These are phyloP conservation scores for Pachyramphus minor DNA, from an alignment of 2,113 vertebrate genomes.

Conservation along the genomic window DNA sequence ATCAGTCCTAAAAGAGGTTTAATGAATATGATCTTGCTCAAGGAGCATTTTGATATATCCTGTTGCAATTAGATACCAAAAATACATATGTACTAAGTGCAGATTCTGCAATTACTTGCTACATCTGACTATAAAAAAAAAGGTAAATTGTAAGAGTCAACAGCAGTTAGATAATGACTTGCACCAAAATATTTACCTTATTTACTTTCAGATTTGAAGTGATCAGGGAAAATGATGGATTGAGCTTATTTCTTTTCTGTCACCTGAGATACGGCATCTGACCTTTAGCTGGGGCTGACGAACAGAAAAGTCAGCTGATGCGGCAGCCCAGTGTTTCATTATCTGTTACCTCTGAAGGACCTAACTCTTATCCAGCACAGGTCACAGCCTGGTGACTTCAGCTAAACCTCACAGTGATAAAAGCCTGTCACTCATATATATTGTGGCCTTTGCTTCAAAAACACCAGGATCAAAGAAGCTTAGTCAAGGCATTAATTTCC, in stretches of 20 bases:
- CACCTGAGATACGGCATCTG: background rate
- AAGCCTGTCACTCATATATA: background rate
- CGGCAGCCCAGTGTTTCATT: background rate
- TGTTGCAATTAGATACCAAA: background rate
- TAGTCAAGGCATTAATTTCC: conserved; percentile 17
- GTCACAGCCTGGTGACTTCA: conserved; percentile 26
- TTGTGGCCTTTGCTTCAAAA: conserved; percentile 19
- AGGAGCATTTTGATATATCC: background rate
- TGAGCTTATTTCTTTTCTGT: background rate
- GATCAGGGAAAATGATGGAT: background rate
- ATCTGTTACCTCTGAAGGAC: background rate
- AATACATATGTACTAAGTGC: background rate
- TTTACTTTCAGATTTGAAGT: background rate
- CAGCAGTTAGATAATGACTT: background rate
- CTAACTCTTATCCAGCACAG: background rate
- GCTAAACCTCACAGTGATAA: background rate
- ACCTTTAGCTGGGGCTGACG: background rate
- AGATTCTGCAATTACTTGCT: background rate
- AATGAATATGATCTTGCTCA: background rate
- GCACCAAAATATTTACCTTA: background rate
- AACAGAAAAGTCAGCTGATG: background rate
- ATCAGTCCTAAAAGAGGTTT: background rate
- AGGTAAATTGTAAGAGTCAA: background rate
- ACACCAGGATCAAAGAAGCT: conserved; percentile 22
- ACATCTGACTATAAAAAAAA: background rate